Conservation (phyloP, 2,888 invertebrate genomes). For the Drosophila mayaguana region DNA sequence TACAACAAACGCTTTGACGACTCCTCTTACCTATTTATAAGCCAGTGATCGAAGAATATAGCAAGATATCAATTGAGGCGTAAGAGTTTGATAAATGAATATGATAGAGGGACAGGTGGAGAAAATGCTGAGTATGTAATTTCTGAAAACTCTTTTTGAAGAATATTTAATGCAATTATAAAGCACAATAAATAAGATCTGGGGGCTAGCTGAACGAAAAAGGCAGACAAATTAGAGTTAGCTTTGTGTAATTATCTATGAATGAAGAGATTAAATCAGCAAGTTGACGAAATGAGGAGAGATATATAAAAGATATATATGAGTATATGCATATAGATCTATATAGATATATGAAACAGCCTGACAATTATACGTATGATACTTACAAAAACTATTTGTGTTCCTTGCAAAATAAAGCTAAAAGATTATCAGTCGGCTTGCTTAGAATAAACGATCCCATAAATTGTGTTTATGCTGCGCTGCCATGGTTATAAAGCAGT, state of each 20-base stretch:
- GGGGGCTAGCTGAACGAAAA: too few species aligned
- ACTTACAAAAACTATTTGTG: background rate
- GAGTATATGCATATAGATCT: too few species aligned
- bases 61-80: too few species aligned
- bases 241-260: background rate
- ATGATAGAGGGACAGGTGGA: background rate
- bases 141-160: background rate
- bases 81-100: too few species aligned
- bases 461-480: slow-evolving; percentile 31
- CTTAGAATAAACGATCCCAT: slow-evolving; percentile 11
- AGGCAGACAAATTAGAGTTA: too few species aligned
- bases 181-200: background rate
- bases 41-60: too few species aligned
- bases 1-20: background rate
- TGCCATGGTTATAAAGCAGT: slow-evolving; percentile 1
- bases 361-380: background rate
- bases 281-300: background rate
- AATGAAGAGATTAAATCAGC: background rate
- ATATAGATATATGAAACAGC: background rate
- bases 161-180: background rate
- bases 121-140: background rate
- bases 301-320: too few species aligned
- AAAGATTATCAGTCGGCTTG: slow-evolving; percentile 2
- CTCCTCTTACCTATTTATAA: too few species aligned
- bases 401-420: background rate